Evolutionary conservation across 30 jellyfish, hydroid and myxozoan genomes (phyloP).

Genomic region (Nemopilema nomurai): DNA sequence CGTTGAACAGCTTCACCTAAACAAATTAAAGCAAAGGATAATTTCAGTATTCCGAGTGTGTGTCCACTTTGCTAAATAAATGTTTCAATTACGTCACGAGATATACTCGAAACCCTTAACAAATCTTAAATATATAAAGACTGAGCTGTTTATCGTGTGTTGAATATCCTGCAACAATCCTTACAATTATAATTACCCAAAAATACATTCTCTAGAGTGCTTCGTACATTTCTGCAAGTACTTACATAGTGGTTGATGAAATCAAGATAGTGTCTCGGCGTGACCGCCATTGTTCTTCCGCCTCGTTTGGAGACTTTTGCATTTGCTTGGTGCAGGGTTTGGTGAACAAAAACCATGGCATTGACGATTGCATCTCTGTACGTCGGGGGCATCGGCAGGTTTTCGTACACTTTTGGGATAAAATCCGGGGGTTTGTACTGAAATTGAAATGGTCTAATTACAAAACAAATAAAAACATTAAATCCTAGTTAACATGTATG

Average conservation of each 20-base stretch:
- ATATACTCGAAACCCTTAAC: too few species aligned
- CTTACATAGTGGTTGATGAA: slow-evolving; percentile 98
- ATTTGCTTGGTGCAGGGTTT: slow-evolving; percentile 89
- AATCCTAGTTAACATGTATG: too few species aligned
- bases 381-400: slow-evolving; percentile 97
- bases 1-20: slow-evolving; percentile 92
- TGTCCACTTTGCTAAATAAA: too few species aligned
- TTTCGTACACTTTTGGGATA: slow-evolving; percentile 86
- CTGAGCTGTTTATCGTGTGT: too few species aligned
- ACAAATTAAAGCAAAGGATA: not conserved
- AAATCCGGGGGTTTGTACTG: slow-evolving; percentile 98
- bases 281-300: slow-evolving; percentile 95
- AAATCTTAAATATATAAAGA: too few species aligned
- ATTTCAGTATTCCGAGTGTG: not conserved
- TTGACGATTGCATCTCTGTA: slow-evolving; percentile 97
- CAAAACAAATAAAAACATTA: too few species aligned
- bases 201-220: too few species aligned
- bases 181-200: too few species aligned
- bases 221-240: not conserved
- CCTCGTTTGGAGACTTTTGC: slow-evolving; percentile 89
- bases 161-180: too few species aligned
- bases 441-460: not conserved
- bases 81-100: too few species aligned
- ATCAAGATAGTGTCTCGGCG: slow-evolving; percentile 96
- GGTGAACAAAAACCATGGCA: slow-evolving; percentile 99